These are phyloP conservation scores for Rhingia rostrata DNA, from an alignment of 2,888 invertebrate genomes.

Conservation along the genomic window DNA sequence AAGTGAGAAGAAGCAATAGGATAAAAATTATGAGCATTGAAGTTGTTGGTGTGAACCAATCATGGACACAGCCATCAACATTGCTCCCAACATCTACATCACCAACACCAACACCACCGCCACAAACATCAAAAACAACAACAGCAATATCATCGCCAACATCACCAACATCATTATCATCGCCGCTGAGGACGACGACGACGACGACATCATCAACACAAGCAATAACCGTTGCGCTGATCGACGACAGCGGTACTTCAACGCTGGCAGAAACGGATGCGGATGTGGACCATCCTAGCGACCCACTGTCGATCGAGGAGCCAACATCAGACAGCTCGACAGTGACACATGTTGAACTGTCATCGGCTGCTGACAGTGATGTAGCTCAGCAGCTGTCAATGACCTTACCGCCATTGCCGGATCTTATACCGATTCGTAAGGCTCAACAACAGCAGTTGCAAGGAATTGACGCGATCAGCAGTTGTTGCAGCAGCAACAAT, in stretches of 20 bases:
- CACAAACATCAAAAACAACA: constrained; percentile 29
- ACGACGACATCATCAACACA: constrained; percentile 25
- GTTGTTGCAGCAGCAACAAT: constrained; percentile 26
- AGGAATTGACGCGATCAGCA: constrained; percentile 39
- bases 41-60: constrained; percentile 73
- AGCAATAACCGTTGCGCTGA: constrained; percentile 41
- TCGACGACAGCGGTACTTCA: constrained; percentile 36
- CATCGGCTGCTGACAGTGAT: constrained; percentile 41
- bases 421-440: constrained; percentile 68
- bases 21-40: constrained; percentile 73
- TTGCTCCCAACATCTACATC: constrained; percentile 61
- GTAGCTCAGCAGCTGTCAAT: constrained; percentile 56
- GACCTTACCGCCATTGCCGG: constrained; percentile 67
- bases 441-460: constrained; percentile 53
- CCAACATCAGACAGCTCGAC: constrained; percentile 42
- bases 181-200: background rate
- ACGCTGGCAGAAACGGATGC: constrained; percentile 20
- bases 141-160: constrained; percentile 27
- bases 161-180: constrained; percentile 21
- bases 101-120: constrained; percentile 41
- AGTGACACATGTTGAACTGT: constrained; percentile 45
- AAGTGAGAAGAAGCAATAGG: constrained; percentile 43
- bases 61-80: constrained; percentile 74
- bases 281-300: constrained; percentile 60
- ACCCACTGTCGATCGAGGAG: constrained; percentile 38